Percentiles rank a stretch among this genome's conserved stretches.
Conservation (phyloP, 2,888 invertebrate genomes). For the Heliconius cydno region DNA sequence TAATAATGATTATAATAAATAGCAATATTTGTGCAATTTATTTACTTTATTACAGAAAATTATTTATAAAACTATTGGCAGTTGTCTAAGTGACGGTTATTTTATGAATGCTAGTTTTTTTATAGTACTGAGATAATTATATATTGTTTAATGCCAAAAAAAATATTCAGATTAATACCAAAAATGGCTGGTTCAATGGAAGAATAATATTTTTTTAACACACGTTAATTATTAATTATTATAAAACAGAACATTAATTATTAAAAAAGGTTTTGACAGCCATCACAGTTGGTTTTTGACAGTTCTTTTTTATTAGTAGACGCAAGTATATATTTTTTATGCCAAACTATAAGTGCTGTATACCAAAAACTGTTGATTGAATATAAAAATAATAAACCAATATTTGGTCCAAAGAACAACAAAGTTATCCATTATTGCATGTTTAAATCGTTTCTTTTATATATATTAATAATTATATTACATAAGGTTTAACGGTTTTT, state of each 20-base stretch:
- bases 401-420: background rate
- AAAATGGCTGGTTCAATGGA: background rate
- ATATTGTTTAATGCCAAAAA: conserved; percentile 11
- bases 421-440: background rate
- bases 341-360: conserved; percentile 10
- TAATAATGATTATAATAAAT: background rate
- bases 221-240: too few relatives aligned
- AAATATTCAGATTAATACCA: background rate
- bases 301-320: background rate
- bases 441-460: background rate
- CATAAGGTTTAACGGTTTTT: background rate
- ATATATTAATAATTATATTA: background rate
- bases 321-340: conserved; percentile 3
- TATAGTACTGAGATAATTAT: background rate
- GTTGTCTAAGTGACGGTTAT: background rate
- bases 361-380: background rate
- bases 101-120: background rate
- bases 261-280: too few relatives aligned
- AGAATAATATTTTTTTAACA: too few relatives aligned
- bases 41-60: background rate
- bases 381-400: background rate
- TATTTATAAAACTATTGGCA: background rate
- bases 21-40: conserved; percentile 25
- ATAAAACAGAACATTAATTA: too few relatives aligned
- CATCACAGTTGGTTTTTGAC: background rate